These are phyloP conservation scores for Ailurus styani DNA, from an alignment of 2,113 vertebrate genomes.

Conservation along the genomic window DNA sequence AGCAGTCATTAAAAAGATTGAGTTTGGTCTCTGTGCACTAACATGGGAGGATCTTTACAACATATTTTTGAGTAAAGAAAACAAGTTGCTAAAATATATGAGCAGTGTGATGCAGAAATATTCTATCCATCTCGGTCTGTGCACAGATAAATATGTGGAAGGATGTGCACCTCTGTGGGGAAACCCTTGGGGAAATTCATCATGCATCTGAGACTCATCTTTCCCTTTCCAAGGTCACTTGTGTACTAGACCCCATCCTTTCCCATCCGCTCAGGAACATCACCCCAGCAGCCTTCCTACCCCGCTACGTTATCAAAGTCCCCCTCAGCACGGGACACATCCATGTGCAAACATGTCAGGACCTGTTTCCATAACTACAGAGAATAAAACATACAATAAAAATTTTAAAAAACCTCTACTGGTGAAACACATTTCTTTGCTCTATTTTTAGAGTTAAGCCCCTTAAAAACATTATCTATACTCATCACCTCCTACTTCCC, in stretches of 20 bases:
- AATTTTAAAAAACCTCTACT: not conserved
- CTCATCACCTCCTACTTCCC: not conserved
- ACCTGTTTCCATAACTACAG: not conserved
- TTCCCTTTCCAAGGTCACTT: not conserved
- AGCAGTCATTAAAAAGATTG: constrained; percentile 58
- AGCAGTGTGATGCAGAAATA: not conserved
- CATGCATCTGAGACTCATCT: not conserved
- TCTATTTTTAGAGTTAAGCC: not conserved
- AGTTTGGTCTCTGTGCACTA: not conserved
- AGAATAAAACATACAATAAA: not conserved
- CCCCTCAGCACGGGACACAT: not conserved
- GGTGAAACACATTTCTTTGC: not conserved
- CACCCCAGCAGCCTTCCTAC: not conserved
- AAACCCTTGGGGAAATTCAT: not conserved
- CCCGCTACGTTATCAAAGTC: not conserved
- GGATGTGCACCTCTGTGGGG: not conserved
- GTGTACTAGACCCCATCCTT: not conserved
- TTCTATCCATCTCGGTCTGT: not conserved
- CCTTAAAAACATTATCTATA: not conserved
- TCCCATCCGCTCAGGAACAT: not conserved
- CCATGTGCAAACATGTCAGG: not conserved
- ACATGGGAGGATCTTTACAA: not conserved
- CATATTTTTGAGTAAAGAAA: constrained; percentile 50
- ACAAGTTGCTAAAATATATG: constrained; percentile 29
- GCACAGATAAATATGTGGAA: not conserved